phyloP scores from a whole-genome alignment of 2,113 vertebrate species.

The Psittacara wagleri region DNA sequence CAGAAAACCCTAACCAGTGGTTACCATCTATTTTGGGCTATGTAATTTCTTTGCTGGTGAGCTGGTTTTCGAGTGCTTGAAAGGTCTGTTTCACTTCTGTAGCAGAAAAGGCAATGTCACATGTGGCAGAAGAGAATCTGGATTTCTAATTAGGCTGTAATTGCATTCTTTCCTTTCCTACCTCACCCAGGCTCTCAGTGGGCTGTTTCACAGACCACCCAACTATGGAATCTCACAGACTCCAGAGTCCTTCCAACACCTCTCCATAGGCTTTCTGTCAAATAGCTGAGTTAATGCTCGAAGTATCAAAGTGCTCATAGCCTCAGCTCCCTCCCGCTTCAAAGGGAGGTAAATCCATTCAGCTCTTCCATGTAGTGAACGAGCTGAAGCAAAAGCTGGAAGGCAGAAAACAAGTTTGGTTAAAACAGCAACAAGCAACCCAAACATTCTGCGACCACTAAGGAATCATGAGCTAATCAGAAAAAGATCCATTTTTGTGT shows the following conservation, averaged over 20 bases:
- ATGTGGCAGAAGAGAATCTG: conserved; percentile 29
- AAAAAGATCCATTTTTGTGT: neutral
- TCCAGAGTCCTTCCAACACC: neutral
- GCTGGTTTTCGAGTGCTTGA: neutral
- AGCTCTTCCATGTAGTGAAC: neutral
- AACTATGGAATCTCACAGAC: neutral
- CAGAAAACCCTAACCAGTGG: neutral
- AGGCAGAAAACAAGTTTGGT: neutral
- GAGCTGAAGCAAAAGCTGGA: neutral
- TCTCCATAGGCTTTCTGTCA: neutral
- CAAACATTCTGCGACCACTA: neutral
- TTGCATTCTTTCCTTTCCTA: conserved; percentile 54
- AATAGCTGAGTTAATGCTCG: neutral
- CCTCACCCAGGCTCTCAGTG: neutral
- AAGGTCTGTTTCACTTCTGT: conserved; percentile 9
- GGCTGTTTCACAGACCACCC: conserved; percentile 46
- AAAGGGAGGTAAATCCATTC: neutral
- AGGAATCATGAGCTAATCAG: neutral
- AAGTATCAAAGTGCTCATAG: neutral
- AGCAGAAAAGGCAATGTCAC: conserved; percentile 39
- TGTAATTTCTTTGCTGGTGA: neutral
- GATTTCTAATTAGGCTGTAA: conserved; percentile 60
- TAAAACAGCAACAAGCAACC: neutral
- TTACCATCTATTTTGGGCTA: neutral
- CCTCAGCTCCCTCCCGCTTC: neutral